These are phyloP conservation scores for Dolichallabes microphthalmus DNA, from an alignment of 2,113 vertebrate species.

Conservation along the genomic window DNA sequence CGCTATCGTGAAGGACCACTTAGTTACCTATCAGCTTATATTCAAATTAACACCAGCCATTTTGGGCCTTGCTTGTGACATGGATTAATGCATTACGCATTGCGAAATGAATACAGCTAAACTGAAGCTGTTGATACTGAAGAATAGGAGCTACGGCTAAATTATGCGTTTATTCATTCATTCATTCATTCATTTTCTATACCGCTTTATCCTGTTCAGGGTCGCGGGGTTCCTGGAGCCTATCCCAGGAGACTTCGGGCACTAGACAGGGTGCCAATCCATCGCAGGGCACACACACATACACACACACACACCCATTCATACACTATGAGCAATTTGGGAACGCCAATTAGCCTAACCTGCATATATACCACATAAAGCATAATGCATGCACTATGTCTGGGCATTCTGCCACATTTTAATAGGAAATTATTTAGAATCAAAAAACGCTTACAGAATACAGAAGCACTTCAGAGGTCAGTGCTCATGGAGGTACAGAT, in stretches of 20 bases:
- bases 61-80: not conserved
- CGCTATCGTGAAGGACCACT: slow-evolving; percentile 15
- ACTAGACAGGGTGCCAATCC: too few species aligned
- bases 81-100: not conserved
- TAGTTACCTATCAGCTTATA: slow-evolving; percentile 2
- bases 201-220: too few species aligned
- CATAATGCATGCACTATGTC: not conserved
- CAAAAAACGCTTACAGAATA: not conserved
- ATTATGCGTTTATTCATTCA: not conserved
- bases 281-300: too few species aligned
- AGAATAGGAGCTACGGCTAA: not conserved
- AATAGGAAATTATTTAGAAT: not conserved
- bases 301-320: too few species aligned
- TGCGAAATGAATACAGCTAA: not conserved
- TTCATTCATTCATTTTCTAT: too few species aligned
- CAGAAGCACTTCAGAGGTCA: not conserved
- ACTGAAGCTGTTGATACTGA: not conserved
- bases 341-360: too few species aligned
- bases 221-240: too few species aligned
- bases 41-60: not conserved
- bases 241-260: too few species aligned
- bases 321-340: too few species aligned
- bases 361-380: not conserved
- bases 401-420: not conserved
- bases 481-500: not conserved